Base-by-base conservation (phyloP, 2,113 vertebrate genomes). In the Macrotis lagotis region DNA sequence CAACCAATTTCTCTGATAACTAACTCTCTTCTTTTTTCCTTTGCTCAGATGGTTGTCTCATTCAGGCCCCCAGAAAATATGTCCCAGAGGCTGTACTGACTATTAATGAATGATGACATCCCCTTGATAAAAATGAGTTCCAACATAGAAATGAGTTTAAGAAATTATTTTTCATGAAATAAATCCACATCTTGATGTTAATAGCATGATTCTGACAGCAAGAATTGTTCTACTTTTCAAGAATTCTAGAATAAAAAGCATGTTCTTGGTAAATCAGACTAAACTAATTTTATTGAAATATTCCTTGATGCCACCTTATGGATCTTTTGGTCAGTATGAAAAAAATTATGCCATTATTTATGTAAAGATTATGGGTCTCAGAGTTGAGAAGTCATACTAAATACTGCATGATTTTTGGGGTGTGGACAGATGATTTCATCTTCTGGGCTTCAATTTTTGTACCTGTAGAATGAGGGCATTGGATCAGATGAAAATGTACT, bases 151-250 rank as follows among this genome's bases (percentile, higher is more conserved):
- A 22, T 83, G n/a, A 83, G n/a, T 83, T 83, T 83, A 83, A 83
- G n/a, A 44, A 83, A 44, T 44, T 88, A 90, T 94, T 25, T 24
- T 93, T 48, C 52, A 95, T 59, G 89, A 96, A 94, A 52, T 9
- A 0, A 14, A 88, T 91, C 47, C 89, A 25, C 12, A 48, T 22
- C 12, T 96, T 95, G 93, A 3, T 59, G 92, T 96, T 31, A 55
- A 91, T 14, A 55, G 47, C 28, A 0, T 50, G 51, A 96, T 96
- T 94, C 51, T 91, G 91, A 92, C 95, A 90, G 94, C 95, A 92
- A 53, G 24, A 93, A 25, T 7, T 93, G 88, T 50, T 90, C 3
- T 26, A 95, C 22, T 50, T 83, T 83, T 83, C 19, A 83, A 44
- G 66, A 83, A 83, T 24, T 83, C n/a, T 83, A 83, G 66, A 44